Evolutionary conservation across 1,140 invertebrate genomes (phyloP).

Genomic region (Macrosteles quadrilineatus): DNA sequence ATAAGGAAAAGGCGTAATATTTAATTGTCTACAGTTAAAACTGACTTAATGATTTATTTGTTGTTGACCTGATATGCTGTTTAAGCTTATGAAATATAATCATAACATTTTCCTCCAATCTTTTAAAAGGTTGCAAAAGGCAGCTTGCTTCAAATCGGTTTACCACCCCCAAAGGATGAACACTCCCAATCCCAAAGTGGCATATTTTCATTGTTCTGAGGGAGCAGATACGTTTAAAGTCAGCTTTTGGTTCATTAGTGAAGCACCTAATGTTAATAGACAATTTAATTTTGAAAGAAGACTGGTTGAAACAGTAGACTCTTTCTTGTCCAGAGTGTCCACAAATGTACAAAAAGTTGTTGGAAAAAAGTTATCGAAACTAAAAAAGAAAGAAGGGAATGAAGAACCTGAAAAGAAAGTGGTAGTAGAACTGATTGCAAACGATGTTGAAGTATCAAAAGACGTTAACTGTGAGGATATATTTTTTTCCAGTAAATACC

Average conservation of each 20-base stretch:
- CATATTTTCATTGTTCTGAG: conserved; percentile 53
- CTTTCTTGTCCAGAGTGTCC: conserved; percentile 59
- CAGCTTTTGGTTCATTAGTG: conserved; percentile 55
- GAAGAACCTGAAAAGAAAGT: conserved; percentile 35
- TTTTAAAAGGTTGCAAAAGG: too few relatives aligned
- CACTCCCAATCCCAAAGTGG: conserved; percentile 40
- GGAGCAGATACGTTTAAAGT: conserved; percentile 52
- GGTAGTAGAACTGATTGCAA: conserved; percentile 39
- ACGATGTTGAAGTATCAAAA: conserved; percentile 48
- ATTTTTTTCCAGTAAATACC: conserved; percentile 53
- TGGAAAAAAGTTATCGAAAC: conserved; percentile 52
- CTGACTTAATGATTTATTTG: too few relatives aligned
- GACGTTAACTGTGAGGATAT: conserved; percentile 55
- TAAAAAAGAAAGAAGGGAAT: conserved; percentile 46
- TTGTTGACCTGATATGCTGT: too few relatives aligned
- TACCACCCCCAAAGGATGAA: too few relatives aligned
- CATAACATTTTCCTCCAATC: too few relatives aligned
- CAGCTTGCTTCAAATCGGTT: too few relatives aligned
- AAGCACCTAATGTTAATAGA: conserved; percentile 52
- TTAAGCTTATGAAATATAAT: too few relatives aligned
- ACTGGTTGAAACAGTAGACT: conserved; percentile 58
- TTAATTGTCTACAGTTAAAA: too few relatives aligned
- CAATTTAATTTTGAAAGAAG: conserved; percentile 69
- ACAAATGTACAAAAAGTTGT: conserved; percentile 62
- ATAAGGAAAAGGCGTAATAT: too few relatives aligned